Conservation (phyloP, 2,797 vertebrate genomes). For the Gymnodraco acuticeps region DNA sequence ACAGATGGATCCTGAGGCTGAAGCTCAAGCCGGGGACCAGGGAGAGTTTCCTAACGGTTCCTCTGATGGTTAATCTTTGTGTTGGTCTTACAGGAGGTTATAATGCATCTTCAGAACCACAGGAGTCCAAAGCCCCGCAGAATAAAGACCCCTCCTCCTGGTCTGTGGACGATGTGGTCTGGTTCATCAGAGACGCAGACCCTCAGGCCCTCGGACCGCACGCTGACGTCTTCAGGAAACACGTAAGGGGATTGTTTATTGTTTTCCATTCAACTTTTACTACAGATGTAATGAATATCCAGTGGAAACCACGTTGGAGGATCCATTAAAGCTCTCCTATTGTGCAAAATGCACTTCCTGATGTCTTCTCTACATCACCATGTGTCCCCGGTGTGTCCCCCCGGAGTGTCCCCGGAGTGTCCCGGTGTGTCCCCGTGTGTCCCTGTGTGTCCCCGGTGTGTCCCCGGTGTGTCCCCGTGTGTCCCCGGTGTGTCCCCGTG, state of each 20-base stretch:
- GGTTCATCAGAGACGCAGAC: slow-evolving; percentile 94
- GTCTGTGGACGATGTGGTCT: slow-evolving; percentile 93
- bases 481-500: too few relatives aligned
- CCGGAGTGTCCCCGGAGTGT: too few relatives aligned
- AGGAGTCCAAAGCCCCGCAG: slow-evolving; percentile 82
- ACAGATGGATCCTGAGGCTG: too few relatives aligned
- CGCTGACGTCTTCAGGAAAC: slow-evolving; percentile 94
- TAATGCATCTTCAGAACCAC: slow-evolving; percentile 76
- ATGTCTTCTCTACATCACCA: too few relatives aligned
- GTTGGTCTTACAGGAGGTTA: slow-evolving; percentile 60
- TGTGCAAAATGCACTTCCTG: too few relatives aligned
- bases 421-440: too few relatives aligned
- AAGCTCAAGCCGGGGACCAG: too few relatives aligned
- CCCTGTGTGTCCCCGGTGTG: too few relatives aligned
- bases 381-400: too few relatives aligned
- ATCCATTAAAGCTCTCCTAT: too few relatives aligned
- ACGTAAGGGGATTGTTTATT: slow-evolving; percentile 78
- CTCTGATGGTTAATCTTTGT: not conserved
- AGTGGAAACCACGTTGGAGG: not conserved
- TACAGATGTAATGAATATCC: not conserved
- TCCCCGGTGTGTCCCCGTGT: too few relatives aligned
- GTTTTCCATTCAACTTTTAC: not conserved
- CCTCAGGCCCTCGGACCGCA: slow-evolving; percentile 93
- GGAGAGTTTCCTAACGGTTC: not conserved
- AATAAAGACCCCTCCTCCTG: slow-evolving; percentile 92